Evolutionary conservation across 2,113 vertebrate genomes (phyloP).

Genomic region (Eurystomus gularis): DNA sequence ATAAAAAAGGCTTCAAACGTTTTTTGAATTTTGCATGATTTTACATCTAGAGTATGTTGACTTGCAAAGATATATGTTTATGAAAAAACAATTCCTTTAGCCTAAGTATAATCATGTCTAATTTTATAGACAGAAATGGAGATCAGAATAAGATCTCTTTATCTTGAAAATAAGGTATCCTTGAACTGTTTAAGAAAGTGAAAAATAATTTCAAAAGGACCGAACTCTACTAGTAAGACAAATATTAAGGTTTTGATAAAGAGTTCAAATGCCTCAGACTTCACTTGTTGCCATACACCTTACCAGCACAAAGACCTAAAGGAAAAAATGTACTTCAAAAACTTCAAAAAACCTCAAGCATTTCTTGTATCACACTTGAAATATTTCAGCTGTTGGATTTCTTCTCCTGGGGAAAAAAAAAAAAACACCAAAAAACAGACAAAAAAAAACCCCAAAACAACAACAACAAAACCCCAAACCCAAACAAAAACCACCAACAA

Average conservation of each 20-base stretch:
- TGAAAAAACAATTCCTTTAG: neutral
- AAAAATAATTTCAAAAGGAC: neutral
- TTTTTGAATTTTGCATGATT: neutral
- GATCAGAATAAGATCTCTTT: neutral
- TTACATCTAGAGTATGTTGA: neutral
- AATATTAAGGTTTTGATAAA: neutral
- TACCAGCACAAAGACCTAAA: neutral
- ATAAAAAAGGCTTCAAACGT: neutral
- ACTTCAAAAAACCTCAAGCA: neutral
- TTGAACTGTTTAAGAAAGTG: neutral
- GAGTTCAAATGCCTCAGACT: neutral
- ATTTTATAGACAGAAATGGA: neutral
- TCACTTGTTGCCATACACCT: neutral
- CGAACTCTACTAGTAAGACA: neutral
- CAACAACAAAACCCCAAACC: too few relatives aligned
- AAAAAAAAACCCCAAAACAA: too few relatives aligned
- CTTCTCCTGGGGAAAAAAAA: neutral
- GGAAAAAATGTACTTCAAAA: neutral
- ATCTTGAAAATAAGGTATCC: neutral
- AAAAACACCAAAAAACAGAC: too few relatives aligned
- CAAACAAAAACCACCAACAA: neutral
- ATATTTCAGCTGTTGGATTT: neutral
- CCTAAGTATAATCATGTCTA: neutral
- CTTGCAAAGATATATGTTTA: neutral
- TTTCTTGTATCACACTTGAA: neutral